Conservation (phyloP, 2,888 invertebrate genomes). For the Cryptus viduatorius region DNA sequence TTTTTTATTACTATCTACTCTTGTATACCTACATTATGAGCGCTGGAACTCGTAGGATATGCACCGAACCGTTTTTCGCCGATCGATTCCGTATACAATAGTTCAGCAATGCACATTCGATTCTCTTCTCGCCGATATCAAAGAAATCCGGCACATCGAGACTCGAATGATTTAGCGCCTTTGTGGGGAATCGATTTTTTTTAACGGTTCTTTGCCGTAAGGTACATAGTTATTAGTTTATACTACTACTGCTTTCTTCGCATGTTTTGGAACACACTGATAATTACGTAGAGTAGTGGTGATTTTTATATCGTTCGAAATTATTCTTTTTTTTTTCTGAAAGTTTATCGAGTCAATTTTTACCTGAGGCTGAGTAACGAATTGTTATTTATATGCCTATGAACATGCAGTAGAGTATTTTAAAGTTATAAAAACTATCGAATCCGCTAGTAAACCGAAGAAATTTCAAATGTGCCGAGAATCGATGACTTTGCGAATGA, state of each 20-base stretch:
- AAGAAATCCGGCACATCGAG: not conserved
- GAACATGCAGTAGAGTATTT: too few species aligned
- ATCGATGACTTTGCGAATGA: not conserved
- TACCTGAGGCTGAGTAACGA: too few species aligned
- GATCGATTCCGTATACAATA: not conserved
- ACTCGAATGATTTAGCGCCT: not conserved
- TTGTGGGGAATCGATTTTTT: not conserved
- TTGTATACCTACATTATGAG: slow-evolving; percentile 32
- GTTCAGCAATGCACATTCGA: slow-evolving; percentile 7
- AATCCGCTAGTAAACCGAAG: not conserved
- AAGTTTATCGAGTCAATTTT: not conserved
- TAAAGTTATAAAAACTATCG: too few species aligned
- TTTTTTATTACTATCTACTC: slow-evolving; percentile 69
- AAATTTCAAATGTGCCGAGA: too few species aligned
- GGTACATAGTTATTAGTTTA: slow-evolving; percentile 57
- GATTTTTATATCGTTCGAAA: slow-evolving; percentile 8
- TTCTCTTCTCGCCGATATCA: not conserved
- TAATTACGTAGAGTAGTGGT: slow-evolving; percentile 62
- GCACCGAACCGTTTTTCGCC: not conserved
- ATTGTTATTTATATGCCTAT: too few species aligned
- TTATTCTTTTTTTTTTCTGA: slow-evolving; percentile 36
- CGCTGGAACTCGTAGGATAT: slow-evolving; percentile 12
- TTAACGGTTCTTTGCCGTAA: slow-evolving; percentile 33
- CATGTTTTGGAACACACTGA: slow-evolving; percentile 64
- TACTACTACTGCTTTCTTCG: slow-evolving; percentile 63